Conservation (phyloP, 2,888 invertebrate species). For the Scaptomyza reducta region DNA sequence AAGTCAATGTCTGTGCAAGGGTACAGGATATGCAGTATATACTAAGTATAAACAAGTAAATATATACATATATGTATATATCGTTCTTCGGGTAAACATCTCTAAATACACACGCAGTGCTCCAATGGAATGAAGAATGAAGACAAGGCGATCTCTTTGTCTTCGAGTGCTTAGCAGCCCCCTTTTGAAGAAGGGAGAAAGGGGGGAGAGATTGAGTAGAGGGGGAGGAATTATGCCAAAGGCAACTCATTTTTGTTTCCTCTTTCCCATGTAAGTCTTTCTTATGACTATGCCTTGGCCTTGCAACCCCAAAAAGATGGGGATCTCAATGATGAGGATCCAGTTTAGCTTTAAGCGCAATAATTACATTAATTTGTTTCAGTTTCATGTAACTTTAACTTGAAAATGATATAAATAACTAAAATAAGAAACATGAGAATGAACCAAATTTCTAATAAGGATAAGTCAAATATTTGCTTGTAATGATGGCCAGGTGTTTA, state of each 20-base stretch:
- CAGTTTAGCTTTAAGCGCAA: conserved; percentile 20
- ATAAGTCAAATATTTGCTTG: conserved; percentile 53
- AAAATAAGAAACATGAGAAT: conserved; percentile 34
- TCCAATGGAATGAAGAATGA: conserved; percentile 5
- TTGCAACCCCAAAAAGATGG: conserved; percentile 36
- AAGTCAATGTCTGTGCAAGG: conserved; percentile 77
- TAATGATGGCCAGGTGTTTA: conserved; percentile 68
- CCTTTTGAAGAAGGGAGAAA: conserved; percentile 1
- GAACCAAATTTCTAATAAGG: neutral
- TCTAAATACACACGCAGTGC: conserved; percentile 1
- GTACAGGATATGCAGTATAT: conserved; percentile 69
- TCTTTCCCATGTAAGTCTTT: conserved; percentile 58
- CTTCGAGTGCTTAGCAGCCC: conserved; percentile 27
- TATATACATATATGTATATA: neutral
- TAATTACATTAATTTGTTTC: conserved; percentile 52
- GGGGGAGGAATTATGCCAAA: conserved; percentile 15
- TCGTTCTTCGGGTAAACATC: conserved; percentile 8
- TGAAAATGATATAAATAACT: conserved; percentile 2
- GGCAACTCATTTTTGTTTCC: conserved; percentile 26
- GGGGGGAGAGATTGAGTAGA: neutral
- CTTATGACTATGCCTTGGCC: conserved; percentile 30
- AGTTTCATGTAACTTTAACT: conserved; percentile 16
- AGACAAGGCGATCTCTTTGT: conserved; percentile 63
- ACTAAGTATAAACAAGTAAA: conserved; percentile 4
- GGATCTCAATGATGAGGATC: conserved; percentile 9